Percentiles rank a stretch among this genome's conserved stretches.
phyloP scores from a whole-genome alignment of 2,797 vertebrate genomes.

The Clarias pachynema region DNA sequence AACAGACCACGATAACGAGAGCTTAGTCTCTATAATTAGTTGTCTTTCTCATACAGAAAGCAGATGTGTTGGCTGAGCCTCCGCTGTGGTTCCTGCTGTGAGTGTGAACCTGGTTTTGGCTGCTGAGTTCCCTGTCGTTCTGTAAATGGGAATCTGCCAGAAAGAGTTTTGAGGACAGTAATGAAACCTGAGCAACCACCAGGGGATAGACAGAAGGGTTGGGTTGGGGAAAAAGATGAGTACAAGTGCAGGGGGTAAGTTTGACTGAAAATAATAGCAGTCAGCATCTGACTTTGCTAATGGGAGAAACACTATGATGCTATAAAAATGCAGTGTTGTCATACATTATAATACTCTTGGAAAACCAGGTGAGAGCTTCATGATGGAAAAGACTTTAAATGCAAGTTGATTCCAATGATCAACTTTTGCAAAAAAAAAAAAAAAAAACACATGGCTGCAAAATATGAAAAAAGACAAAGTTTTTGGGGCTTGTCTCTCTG shows the following conservation, averaged over 20 bases:
- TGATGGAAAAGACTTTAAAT: background rate
- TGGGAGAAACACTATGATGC: background rate
- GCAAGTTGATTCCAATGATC: background rate
- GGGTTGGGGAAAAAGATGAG: constrained; percentile 27
- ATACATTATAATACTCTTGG: background rate
- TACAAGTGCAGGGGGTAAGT: constrained; percentile 54
- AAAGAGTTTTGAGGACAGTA: constrained; percentile 35
- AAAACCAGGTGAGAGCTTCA: background rate
- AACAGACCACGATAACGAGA: constrained; percentile 36
- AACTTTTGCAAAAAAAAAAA: no score
- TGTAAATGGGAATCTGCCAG: constrained; percentile 33
- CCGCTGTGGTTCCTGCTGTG: constrained; percentile 36
- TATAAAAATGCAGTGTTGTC: background rate
- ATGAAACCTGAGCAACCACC: constrained; percentile 48
- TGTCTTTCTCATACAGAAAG: constrained; percentile 64
- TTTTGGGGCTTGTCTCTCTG: background rate
- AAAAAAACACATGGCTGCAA: background rate
- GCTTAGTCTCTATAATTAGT: constrained; percentile 23
- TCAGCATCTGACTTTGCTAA: constrained; percentile 5
- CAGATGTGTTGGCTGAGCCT: constrained; percentile 67
- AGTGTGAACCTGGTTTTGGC: constrained; percentile 40
- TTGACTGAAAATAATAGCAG: background rate
- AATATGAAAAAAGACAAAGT: background rate
- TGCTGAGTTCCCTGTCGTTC: constrained; percentile 36
- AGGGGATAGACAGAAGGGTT: constrained; percentile 41